Evolutionary conservation across 2,113 vertebrate genomes (phyloP).

Genomic region (Nerophis lumbriciformis): DNA sequence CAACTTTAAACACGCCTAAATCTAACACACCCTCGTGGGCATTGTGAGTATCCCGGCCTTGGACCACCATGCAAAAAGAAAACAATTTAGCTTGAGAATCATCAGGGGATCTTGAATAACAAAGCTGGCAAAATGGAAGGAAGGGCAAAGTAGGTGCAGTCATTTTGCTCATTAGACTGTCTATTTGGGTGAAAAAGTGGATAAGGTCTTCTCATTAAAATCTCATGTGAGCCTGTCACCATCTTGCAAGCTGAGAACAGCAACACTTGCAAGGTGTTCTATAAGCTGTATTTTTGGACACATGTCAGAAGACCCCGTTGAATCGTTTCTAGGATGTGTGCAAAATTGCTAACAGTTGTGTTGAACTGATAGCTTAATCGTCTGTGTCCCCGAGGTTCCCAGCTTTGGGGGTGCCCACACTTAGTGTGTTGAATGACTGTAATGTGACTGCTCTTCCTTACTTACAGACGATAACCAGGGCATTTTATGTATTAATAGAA

Average conservation of each 20-base stretch:
- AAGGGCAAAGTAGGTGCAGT: constrained; percentile 38
- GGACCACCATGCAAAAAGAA: constrained; percentile 27
- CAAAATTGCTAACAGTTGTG: too few species aligned
- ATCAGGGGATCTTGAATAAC: constrained; percentile 42
- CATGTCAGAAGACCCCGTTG: not conserved
- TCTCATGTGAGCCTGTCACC: constrained; percentile 31
- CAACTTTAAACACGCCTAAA: constrained; percentile 22
- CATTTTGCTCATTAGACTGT: constrained; percentile 39
- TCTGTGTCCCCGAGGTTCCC: too few species aligned
- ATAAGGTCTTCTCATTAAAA: constrained; percentile 37
- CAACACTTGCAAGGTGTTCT: not conserved
- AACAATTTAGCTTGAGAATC: constrained; percentile 41
- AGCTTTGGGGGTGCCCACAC: too few species aligned
- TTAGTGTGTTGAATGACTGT: too few species aligned
- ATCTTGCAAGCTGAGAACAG: constrained; percentile 1
- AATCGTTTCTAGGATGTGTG: not conserved
- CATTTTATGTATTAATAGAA: too few species aligned
- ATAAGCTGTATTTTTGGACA: not conserved
- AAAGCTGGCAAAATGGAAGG: constrained; percentile 42
- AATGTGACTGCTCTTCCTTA: too few species aligned
- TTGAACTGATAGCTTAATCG: too few species aligned
- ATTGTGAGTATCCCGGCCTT: constrained; percentile 22
- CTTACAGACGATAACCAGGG: too few species aligned
- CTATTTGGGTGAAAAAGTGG: constrained; percentile 24
- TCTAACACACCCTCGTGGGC: not conserved